phyloP scores from a whole-genome alignment of 2,888 invertebrate species.

The Dasypogon diadema region DNA sequence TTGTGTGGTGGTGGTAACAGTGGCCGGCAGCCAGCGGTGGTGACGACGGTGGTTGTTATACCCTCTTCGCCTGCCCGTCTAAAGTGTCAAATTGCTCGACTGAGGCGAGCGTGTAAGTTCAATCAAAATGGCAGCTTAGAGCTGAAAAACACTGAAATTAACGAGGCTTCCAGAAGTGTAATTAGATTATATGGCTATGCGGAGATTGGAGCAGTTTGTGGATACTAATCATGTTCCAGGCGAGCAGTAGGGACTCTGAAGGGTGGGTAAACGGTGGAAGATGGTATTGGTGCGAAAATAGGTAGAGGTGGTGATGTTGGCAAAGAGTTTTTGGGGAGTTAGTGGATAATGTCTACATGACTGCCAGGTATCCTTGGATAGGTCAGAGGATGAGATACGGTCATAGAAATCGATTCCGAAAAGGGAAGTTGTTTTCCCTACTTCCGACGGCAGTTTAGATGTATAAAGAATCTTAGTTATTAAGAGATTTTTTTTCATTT shows the following conservation, averaged over 20 bases:
- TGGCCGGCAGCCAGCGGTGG: too few relatives aligned
- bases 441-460: too few relatives aligned
- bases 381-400: too few relatives aligned
- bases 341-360: too few relatives aligned
- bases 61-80: neutral
- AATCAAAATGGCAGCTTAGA: conserved; percentile 48
- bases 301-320: too few relatives aligned
- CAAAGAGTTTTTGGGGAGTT: too few relatives aligned
- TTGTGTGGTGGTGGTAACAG: neutral
- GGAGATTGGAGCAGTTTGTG: conserved; percentile 37
- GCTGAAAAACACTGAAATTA: conserved; percentile 51
- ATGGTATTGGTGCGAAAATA: neutral
- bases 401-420: too few relatives aligned
- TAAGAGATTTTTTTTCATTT: too few relatives aligned
- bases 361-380: too few relatives aligned
- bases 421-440: too few relatives aligned
- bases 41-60: too few relatives aligned
- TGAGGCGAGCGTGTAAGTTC: conserved; percentile 49
- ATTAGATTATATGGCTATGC: conserved; percentile 52
- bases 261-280: conserved; percentile 14
- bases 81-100: conserved; percentile 44
- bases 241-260: neutral
- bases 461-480: too few relatives aligned
- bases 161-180: conserved; percentile 52
- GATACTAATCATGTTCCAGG: conserved; percentile 26